Evolutionary conservation across 2,113 vertebrate species (phyloP).

Genomic region (Sciurus niger): DNA sequence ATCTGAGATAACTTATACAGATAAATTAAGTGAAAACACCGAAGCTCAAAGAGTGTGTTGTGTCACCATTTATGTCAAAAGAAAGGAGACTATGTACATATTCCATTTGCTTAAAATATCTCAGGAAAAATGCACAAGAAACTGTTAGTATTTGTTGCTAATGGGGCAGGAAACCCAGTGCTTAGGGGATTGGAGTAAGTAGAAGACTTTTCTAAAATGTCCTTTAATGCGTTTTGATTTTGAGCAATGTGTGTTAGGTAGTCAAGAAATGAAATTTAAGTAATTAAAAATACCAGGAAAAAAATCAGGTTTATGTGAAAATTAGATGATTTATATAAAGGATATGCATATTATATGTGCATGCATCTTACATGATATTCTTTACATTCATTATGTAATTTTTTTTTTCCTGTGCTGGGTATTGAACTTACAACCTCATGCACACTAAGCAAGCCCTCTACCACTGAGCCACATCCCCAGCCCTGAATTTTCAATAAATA

Average conservation of each 20-base stretch:
- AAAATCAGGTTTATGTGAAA: slow-evolving; percentile 6
- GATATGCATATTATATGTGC: not conserved
- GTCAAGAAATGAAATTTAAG: slow-evolving; percentile 9
- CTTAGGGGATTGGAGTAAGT: not conserved
- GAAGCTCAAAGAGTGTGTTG: not conserved
- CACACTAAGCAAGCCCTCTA: not conserved
- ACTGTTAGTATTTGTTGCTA: not conserved
- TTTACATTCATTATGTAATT: not conserved
- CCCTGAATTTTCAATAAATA: not conserved
- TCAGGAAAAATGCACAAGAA: slow-evolving; percentile 14
- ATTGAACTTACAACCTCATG: not conserved
- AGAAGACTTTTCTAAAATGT: not conserved
- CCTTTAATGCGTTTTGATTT: slow-evolving; percentile 45
- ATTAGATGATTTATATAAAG: not conserved
- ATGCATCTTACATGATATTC: not conserved
- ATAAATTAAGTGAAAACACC: not conserved
- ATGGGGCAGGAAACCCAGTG: not conserved
- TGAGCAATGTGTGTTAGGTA: slow-evolving; percentile 13
- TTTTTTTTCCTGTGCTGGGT: not conserved
- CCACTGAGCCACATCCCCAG: not conserved
- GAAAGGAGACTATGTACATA: not conserved
- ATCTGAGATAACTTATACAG: not conserved
- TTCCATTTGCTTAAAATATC: not conserved
- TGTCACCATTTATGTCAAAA: not conserved
- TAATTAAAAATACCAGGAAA: not conserved